Evolutionary conservation across 2,888 invertebrate species (phyloP).

Genomic region (Caprella mutica): DNA sequence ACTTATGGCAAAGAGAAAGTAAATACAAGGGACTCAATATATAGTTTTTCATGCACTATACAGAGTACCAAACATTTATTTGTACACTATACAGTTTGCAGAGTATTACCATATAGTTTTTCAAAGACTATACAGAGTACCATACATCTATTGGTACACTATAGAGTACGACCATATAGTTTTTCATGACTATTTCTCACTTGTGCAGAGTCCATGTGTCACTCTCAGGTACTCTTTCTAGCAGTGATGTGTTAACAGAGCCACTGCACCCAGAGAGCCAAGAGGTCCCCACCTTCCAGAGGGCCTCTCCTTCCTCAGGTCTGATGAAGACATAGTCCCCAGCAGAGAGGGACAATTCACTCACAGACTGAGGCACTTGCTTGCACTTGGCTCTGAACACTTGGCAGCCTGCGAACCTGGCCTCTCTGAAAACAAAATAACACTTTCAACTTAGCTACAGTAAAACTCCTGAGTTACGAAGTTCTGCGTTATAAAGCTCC

Average conservation of each 20-base stretch:
- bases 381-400: conserved; percentile 68
- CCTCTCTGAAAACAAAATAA: background rate
- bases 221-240: conserved; percentile 70
- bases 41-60: no score
- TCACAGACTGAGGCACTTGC: conserved; percentile 61
- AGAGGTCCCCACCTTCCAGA: conserved; percentile 76
- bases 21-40: no score
- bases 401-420: conserved; percentile 39
- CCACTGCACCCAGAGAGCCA: conserved; percentile 71
- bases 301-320: conserved; percentile 60
- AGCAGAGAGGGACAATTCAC: conserved; percentile 70
- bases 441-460: no score
- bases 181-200: conserved; percentile 26
- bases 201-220: conserved; percentile 81
- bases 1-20: no score
- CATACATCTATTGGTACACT: background rate
- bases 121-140: no score
- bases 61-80: no score
- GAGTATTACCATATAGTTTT: no score
- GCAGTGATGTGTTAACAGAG: conserved; percentile 67
- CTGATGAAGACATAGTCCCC: conserved; percentile 78
- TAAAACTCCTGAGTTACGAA: no score
- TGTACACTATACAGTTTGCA: no score
- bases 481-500: no score
- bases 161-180: background rate